phyloP scores from a whole-genome alignment of 2,113 vertebrate genomes.

The Oryzias woworae region DNA sequence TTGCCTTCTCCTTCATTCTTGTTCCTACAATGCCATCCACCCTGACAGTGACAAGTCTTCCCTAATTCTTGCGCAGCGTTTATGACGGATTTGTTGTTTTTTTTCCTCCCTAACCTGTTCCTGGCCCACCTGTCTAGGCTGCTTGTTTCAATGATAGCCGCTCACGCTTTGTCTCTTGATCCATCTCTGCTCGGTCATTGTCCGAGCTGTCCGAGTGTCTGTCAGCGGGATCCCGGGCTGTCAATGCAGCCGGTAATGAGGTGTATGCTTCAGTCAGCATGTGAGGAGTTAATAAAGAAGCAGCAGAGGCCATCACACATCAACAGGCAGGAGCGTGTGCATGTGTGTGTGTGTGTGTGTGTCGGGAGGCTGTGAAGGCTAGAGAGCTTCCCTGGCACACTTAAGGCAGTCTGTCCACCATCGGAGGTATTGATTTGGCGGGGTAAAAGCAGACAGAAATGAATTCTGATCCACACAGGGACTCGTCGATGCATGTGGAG shows the following conservation, averaged over 20 bases:
- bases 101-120: no score
- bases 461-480: constrained; percentile 69
- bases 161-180: constrained; percentile 32
- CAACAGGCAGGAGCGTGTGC: constrained; percentile 61
- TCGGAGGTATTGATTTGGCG: constrained; percentile 73
- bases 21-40: neutral
- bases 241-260: constrained; percentile 72
- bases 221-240: constrained; percentile 55
- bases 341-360: constrained; percentile 26
- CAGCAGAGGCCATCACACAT: constrained; percentile 70
- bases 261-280: constrained; percentile 70
- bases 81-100: no score
- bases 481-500: constrained; percentile 45
- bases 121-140: constrained; percentile 12
- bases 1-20: neutral
- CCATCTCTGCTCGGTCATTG: constrained; percentile 39
- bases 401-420: constrained; percentile 61
- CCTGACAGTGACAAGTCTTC: neutral
- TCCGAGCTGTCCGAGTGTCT: constrained; percentile 40
- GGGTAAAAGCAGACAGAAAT: constrained; percentile 70
- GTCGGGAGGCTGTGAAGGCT: constrained; percentile 35
- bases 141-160: constrained; percentile 56
- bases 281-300: constrained; percentile 80
- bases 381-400: constrained; percentile 63
- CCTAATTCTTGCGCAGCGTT: no score